phyloP scores from a whole-genome alignment of 2,888 invertebrate species.

The Drosophila falleni region DNA sequence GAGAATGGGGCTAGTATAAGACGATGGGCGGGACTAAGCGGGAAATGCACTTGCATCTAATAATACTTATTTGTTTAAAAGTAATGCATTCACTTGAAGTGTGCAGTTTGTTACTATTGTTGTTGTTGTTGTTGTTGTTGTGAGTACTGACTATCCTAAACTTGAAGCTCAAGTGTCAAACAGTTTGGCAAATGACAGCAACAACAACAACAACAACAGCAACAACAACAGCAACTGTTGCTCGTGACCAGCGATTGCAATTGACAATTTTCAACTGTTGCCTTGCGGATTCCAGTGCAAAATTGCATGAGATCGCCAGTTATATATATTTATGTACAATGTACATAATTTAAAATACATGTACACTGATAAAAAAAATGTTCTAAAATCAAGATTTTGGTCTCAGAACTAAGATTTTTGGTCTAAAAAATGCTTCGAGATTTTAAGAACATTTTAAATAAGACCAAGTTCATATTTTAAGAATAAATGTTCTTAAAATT shows the following conservation, averaged over 20 bases:
- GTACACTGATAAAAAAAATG: no score
- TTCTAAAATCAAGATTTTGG: no score
- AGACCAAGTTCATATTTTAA: no score
- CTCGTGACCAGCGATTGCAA: slow-evolving; percentile 19
- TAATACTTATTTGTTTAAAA: slow-evolving; percentile 29
- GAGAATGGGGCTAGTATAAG: slow-evolving; percentile 8
- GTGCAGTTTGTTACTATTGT: slow-evolving; percentile 32
- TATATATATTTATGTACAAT: background rate
- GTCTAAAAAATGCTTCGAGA: no score
- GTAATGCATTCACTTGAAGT: slow-evolving; percentile 39
- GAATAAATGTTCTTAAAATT: no score
- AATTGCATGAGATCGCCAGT: slow-evolving; percentile 42
- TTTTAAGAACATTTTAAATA: no score
- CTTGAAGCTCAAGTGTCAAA: slow-evolving; percentile 64
- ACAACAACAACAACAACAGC: no score
- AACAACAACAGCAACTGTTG: slow-evolving; percentile 35
- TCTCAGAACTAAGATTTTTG: no score
- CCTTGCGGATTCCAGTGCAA: slow-evolving; percentile 44
- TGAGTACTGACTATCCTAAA: slow-evolving; percentile 39
- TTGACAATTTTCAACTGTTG: slow-evolving; percentile 25
- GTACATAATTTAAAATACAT: slow-evolving; percentile 12
- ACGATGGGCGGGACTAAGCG: background rate
- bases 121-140: background rate
- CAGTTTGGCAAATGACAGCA: slow-evolving; percentile 14
- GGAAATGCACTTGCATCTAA: slow-evolving; percentile 20